Base-by-base conservation (phyloP, 2,113 vertebrate species). In the Setophaga petechia region DNA sequence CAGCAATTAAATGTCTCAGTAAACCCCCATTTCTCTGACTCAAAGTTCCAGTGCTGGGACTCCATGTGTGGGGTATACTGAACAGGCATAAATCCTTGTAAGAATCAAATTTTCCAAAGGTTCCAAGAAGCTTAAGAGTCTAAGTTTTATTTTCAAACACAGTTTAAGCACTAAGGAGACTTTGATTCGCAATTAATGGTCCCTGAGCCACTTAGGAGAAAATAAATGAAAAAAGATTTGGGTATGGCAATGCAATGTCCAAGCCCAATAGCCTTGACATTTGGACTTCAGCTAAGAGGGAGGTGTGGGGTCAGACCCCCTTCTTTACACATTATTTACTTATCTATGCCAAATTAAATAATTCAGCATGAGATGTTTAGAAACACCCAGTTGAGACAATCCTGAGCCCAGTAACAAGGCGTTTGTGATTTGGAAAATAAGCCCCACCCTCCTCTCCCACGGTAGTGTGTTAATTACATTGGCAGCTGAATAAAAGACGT, bases 401-500 rank as follows among this genome's bases (percentile, higher is more conserved):
- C 41, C 46, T 66, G 59, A 49, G 41, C 59, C 93, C 54, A 76
- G 62, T 57, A 92, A 46, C 62, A 87, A 86, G 67, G 58, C 77
- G n/a, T 47, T n/a, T 54, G 72, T 54, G 51, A 91, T 91, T 87
- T 87, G 37, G 54, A 75, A 80, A 75, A 59, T 23, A 72, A 84
- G 31, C 27, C 35, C 78, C 78, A 83, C 67, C 87, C 52, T 35
- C 24, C n/a, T 72, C 91, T 83, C 54, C 84, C 62, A 65, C 4
- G 1, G 49, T 9, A 14, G 37, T 19, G 65, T 54, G 44, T 90
- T 96, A 94, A 94, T 91, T 79, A 52, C 55, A 12, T 41, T 90
- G 93, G 94, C 91, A 94, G 54, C 72, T 28, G 49, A 61, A 96
- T 91, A 81, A 82, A 93, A 75, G 90, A 57, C 0, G 3, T 85